Conservation (phyloP, 2,888 invertebrate genomes). For the Plutella xylostella region DNA sequence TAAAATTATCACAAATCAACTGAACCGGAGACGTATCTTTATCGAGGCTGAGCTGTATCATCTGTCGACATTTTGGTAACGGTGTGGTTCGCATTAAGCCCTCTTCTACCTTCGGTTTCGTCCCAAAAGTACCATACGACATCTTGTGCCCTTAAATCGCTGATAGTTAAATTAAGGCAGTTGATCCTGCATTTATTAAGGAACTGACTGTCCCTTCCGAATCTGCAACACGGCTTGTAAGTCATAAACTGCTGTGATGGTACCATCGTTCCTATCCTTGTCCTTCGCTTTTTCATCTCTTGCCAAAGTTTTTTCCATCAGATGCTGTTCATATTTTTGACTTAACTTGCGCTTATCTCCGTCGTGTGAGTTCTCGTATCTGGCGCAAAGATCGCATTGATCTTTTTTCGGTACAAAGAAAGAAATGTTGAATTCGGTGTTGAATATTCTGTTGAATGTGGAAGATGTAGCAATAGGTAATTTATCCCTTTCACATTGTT, state of each 20-base stretch:
- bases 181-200: constrained; percentile 19
- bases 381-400: constrained; percentile 19
- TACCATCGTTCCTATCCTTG: constrained; percentile 8
- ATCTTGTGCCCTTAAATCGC: constrained; percentile 13
- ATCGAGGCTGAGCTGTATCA: too few relatives aligned
- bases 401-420: constrained; percentile 22
- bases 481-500: constrained; percentile 11
- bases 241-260: constrained; percentile 19
- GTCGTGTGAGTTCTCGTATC: constrained; percentile 9
- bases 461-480: constrained; percentile 13
- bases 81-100: too few relatives aligned
- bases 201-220: constrained; percentile 17
- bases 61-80: too few relatives aligned
- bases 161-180: constrained; percentile 16
- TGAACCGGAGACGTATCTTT: too few relatives aligned
- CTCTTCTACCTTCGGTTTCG: constrained; percentile 18
- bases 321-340: constrained; percentile 7
- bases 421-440: constrained; percentile 20
- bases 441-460: constrained; percentile 21
- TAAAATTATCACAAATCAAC: too few relatives aligned
- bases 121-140: constrained; percentile 19
- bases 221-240: constrained; percentile 19
- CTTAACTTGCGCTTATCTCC: constrained; percentile 13
- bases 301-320: constrained; percentile 7
- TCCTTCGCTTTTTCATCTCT: constrained; percentile 16